Conservation (phyloP, 1,140 invertebrate genomes). For the Tetragonula clypearis region DNA sequence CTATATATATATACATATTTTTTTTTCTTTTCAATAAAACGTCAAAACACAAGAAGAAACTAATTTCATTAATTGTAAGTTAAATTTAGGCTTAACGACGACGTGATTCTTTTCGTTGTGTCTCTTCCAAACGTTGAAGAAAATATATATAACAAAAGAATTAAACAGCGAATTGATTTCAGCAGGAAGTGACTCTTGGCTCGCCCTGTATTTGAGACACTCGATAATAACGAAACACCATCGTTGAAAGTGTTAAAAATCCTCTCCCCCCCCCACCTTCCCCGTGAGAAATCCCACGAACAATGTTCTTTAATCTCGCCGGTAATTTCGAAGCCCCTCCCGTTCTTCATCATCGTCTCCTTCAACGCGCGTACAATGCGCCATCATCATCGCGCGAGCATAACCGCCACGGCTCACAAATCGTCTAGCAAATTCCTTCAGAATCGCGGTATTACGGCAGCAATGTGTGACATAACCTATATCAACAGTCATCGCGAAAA, state of each 20-base stretch:
- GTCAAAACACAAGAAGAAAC: too few relatives aligned
- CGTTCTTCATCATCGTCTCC: background rate
- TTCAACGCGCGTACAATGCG: background rate
- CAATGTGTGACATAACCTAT: slow-evolving; percentile 3
- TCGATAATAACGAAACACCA: background rate
- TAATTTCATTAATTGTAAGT: too few relatives aligned
- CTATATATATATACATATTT: too few relatives aligned
- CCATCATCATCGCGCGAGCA: background rate
- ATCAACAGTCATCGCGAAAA: background rate
- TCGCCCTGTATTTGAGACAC: too few relatives aligned
- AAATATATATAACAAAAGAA: too few relatives aligned
- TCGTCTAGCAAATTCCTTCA: background rate
- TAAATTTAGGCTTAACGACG: too few relatives aligned
- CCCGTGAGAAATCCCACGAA: too few relatives aligned
- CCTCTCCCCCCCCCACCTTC: background rate
- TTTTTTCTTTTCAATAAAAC: too few relatives aligned
- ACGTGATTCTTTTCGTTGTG: too few relatives aligned
- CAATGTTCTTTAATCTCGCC: slow-evolving; percentile 32
- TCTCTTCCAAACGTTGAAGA: too few relatives aligned
- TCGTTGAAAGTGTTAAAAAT: too few relatives aligned
- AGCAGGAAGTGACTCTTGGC: background rate
- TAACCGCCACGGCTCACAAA: background rate
- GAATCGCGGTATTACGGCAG: background rate
- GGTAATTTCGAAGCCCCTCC: background rate
- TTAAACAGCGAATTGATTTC: too few relatives aligned